phyloP scores from a whole-genome alignment of 2,888 invertebrate species.

The Petrolisthes manimaculis region DNA sequence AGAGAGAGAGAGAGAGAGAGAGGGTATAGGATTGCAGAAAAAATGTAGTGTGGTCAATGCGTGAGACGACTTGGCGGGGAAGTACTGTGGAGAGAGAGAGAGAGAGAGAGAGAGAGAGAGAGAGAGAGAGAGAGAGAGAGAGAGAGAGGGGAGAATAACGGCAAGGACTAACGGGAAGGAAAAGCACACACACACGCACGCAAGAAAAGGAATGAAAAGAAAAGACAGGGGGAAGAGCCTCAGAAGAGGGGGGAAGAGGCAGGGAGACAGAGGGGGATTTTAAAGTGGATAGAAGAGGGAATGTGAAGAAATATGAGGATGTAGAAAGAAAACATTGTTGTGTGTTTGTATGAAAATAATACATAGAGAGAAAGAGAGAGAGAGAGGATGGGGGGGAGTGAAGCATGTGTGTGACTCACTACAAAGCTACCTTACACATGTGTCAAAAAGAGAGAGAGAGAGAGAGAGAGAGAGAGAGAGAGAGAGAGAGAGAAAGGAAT shows the following conservation, averaged over 20 bases:
- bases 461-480: neutral
- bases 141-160: neutral
- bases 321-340: neutral
- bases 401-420: neutral
- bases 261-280: neutral
- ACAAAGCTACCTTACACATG: too few relatives aligned
- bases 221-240: neutral
- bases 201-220: neutral
- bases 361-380: neutral
- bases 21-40: constrained; percentile 73
- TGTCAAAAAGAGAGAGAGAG: neutral
- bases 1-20: constrained; percentile 59
- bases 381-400: neutral
- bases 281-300: neutral
- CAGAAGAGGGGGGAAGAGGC: neutral
- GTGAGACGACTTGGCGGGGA: constrained; percentile 89
- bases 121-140: neutral
- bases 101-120: constrained; percentile 69
- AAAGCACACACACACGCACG: neutral
- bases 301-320: neutral
- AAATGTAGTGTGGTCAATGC: constrained; percentile 77
- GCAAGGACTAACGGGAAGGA: neutral
- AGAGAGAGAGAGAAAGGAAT: neutral
- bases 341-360: neutral
- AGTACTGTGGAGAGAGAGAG: constrained; percentile 81